Evolutionary conservation across 2,113 vertebrate species (phyloP).

Genomic region (Limnothrissa miodon): DNA sequence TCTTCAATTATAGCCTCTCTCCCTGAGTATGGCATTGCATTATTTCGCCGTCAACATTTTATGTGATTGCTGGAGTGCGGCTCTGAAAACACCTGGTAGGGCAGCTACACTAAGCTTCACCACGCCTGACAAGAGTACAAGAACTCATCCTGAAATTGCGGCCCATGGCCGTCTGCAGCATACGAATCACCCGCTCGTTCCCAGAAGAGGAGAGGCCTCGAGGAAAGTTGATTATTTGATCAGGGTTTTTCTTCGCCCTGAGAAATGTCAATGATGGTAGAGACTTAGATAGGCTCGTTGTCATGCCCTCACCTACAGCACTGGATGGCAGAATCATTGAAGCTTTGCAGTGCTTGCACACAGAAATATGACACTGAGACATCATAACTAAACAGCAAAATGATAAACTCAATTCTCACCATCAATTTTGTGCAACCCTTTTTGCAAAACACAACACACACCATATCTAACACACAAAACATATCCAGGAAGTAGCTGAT

Average conservation of each 20-base stretch:
- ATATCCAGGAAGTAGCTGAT: no score
- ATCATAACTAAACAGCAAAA: no score
- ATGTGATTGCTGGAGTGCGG: background rate
- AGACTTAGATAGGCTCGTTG: background rate
- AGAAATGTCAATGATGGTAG: background rate
- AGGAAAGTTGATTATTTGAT: slow-evolving; percentile 1
- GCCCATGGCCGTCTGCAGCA: background rate
- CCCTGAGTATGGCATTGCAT: background rate
- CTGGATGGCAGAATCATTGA: background rate
- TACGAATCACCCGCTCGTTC: background rate
- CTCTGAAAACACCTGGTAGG: background rate
- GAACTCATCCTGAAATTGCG: background rate
- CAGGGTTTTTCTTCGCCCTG: background rate
- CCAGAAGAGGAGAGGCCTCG: no score
- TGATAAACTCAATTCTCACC: no score
- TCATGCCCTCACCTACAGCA: background rate
- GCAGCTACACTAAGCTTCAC: background rate
- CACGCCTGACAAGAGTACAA: background rate
- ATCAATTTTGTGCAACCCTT: no score
- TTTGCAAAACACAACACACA: no score
- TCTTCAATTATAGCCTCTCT: background rate
- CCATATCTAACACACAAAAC: no score
- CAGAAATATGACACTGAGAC: no score
- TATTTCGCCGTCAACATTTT: background rate
- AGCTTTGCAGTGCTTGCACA: no score